Evolutionary conservation across 1,140 invertebrate species (phyloP), one percentile per base, ranked within the genome.

Genomic region (Conus betulinus): DNA sequence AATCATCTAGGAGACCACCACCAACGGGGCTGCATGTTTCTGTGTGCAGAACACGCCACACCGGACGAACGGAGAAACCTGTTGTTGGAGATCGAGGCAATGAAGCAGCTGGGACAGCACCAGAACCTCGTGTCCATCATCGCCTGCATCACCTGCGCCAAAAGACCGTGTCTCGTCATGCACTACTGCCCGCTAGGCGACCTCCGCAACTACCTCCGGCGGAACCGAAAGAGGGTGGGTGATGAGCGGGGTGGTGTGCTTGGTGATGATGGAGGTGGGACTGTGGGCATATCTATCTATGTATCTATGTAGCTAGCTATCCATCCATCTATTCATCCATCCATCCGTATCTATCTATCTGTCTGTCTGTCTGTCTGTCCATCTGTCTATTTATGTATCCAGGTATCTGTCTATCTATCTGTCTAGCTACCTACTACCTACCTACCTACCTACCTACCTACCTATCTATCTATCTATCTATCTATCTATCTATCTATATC

Each of bases 101-200:
- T 95, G 94, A 95, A 94, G 81, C 89, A 92, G 53, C 87, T 95
- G 7, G 94, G 94, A 6, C 89, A 91, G 23, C 93, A 94, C 84
- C 91, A 90, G 5, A 92, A 94, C 83, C 91, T 95, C 6, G 93
- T 95, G 74, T 93, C 92, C 81, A 93, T 95, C 76, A 88, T 94
- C n/a, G 94, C 92, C 4, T 95, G 93, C 88, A 94, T 93, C 81
- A 91, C 92, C 5, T 90, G 84, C n/a, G 88, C 83, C 6, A 79
- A 87, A 6, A 87, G 90, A 20, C 57, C 92, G 1, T 93, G 92
- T 87, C 90, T 99, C 0, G 97, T 99, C 90, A 98, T 99, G n/a
- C 98, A 99, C 93, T 99, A 97, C 94, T 99, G 98, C 93, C 97
- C 97, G 71, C 98, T 97, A 94, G 98, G 98, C 17, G 99, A 98